Percentiles rank a stretch among this genome's conserved stretches.
Evolutionary conservation across 2,797 vertebrate genomes (phyloP).

Genomic region (Enteromius mattozi): DNA sequence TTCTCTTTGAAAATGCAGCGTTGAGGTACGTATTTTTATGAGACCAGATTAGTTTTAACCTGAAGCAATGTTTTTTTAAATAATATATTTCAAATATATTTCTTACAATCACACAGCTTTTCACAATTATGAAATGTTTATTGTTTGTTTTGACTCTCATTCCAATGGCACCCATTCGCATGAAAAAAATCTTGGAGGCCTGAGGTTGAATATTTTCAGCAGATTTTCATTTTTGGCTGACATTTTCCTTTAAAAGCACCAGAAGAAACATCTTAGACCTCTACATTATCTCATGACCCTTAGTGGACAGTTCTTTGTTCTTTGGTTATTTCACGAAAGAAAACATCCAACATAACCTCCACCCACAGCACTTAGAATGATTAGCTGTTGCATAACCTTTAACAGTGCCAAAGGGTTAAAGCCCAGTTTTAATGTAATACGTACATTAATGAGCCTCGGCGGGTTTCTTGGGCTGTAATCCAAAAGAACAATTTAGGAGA

Average conservation of each 20-base stretch:
- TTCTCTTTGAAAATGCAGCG: no score
- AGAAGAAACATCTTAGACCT: constrained; percentile 11
- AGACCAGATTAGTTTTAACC: no score
- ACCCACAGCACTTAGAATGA: constrained; percentile 78
- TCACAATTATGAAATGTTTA: background rate
- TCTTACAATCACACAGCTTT: background rate
- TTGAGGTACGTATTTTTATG: no score
- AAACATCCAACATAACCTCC: constrained; percentile 63
- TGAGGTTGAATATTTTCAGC: background rate
- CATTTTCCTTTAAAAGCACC: background rate
- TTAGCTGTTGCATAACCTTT: constrained; percentile 79
- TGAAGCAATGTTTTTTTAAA: no score
- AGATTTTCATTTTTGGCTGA: background rate
- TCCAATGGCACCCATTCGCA: background rate
- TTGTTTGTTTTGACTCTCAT: background rate
- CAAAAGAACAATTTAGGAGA: constrained; percentile 81
- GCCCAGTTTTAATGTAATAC: constrained; percentile 76
- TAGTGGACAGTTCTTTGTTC: constrained; percentile 13
- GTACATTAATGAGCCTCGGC: constrained; percentile 70
- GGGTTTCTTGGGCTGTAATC: constrained; percentile 71
- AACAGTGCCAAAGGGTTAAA: constrained; percentile 75
- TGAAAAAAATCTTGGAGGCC: background rate
- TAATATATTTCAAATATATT: background rate
- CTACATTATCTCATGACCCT: constrained; percentile 29
- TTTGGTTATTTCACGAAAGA: constrained; percentile 66